phyloP scores from a whole-genome alignment of 2,797 vertebrate genomes.

The Anas acuta region DNA sequence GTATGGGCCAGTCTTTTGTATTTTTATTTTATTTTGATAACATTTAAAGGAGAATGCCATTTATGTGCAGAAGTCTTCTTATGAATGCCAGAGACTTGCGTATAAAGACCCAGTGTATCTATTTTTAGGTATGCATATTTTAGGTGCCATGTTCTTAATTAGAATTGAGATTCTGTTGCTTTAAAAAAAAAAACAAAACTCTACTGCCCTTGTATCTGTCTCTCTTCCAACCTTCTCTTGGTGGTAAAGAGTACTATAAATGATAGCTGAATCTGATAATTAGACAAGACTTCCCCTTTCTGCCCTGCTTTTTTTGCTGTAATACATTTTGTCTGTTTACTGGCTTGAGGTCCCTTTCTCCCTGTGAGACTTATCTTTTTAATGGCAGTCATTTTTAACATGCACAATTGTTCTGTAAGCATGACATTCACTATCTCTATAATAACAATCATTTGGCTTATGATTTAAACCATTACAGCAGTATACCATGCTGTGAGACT shows the following conservation, averaged over 20 bases:
- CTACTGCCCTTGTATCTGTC: background rate
- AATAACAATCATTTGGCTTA: conserved; percentile 69
- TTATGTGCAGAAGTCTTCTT: background rate
- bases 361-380: conserved; percentile 57
- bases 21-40: background rate
- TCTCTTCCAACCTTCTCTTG: background rate
- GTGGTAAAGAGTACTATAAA: background rate
- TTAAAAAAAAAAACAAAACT: background rate
- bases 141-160: background rate
- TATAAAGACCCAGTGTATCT: background rate
- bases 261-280: conserved; percentile 47
- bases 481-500: conserved; percentile 39
- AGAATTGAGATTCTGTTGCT: background rate
- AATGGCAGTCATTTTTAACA: conserved; percentile 70
- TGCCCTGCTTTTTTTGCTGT: background rate
- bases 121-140: background rate
- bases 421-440: conserved; percentile 57
- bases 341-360: conserved; percentile 49
- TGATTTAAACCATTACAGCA: conserved; percentile 65
- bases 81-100: background rate
- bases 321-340: conserved; percentile 61
- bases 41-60: background rate
- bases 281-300: conserved; percentile 42
- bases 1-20: background rate
- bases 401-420: conserved; percentile 60